A percentile compares a stretch with the other conserved stretches of the same genome.
phyloP scores from a whole-genome alignment of 1,140 invertebrate genomes.

The Camponotus floridanus region DNA sequence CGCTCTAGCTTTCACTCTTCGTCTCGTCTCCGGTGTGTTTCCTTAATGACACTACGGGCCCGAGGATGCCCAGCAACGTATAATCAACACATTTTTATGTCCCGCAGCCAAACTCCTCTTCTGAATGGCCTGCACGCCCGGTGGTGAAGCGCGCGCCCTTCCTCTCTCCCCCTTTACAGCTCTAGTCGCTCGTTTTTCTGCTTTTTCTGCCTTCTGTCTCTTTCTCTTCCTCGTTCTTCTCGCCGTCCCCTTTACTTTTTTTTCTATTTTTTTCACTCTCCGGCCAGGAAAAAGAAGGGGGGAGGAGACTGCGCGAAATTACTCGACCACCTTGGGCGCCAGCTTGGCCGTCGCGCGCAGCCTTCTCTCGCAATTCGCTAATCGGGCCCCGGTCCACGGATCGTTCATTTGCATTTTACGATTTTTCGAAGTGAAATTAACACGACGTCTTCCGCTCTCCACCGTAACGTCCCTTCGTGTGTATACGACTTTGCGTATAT shows the following conservation, averaged over 20 bases:
- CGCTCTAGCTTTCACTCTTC: neutral
- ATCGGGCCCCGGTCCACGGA: slow-evolving; percentile 76
- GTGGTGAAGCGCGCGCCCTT: slow-evolving; percentile 73
- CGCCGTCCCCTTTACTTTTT: slow-evolving; percentile 17
- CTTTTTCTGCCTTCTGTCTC: slow-evolving; percentile 27
- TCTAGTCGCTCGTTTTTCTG: slow-evolving; percentile 46
- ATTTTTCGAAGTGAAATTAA: slow-evolving; percentile 85
- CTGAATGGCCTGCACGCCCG: slow-evolving; percentile 80
- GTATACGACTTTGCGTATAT: neutral
- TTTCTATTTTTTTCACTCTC: slow-evolving; percentile 32
- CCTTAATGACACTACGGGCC: slow-evolving; percentile 83
- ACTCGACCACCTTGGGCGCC: slow-evolving; percentile 86
- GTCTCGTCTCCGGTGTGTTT: slow-evolving; percentile 75
- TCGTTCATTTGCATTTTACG: slow-evolving; percentile 85
- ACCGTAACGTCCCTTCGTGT: neutral
- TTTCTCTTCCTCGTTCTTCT: slow-evolving; percentile 49
- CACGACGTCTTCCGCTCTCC: slow-evolving; percentile 72
- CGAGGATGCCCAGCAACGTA: slow-evolving; percentile 81
- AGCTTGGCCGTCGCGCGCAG: slow-evolving; percentile 78
- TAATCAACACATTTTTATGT: slow-evolving; percentile 87
- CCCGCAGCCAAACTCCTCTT: slow-evolving; percentile 83
- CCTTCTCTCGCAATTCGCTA: slow-evolving; percentile 85
- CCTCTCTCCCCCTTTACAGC: slow-evolving; percentile 9
- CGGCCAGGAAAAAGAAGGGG: slow-evolving; percentile 36
- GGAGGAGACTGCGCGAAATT: slow-evolving; percentile 81